phyloP scores from a whole-genome alignment of 1,140 invertebrate genomes.

The Trachymyrmex cornetzi region DNA sequence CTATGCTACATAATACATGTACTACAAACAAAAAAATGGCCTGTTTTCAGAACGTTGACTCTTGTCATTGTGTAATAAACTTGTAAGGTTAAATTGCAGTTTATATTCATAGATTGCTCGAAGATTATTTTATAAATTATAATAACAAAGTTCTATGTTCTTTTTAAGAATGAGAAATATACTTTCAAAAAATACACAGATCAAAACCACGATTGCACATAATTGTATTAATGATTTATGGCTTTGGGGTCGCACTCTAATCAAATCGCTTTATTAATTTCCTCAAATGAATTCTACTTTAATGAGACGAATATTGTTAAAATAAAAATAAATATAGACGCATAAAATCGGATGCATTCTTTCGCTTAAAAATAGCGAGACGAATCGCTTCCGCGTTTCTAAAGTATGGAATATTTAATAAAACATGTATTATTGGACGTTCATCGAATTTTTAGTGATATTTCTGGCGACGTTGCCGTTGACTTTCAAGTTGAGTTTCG shows the following conservation, averaged over 20 bases:
- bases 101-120: neutral
- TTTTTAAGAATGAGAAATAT: neutral
- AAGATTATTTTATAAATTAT: neutral
- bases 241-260: neutral
- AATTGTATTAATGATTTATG: slow-evolving; percentile 21
- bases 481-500: slow-evolving; percentile 48
- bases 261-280: neutral
- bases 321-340: slow-evolving; percentile 17
- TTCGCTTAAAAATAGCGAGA: neutral
- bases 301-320: neutral
- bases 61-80: neutral
- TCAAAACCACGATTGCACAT: neutral
- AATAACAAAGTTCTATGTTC: neutral
- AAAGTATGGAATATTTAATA: slow-evolving; percentile 27
- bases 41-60: neutral
- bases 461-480: slow-evolving; percentile 25
- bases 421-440: slow-evolving; percentile 17
- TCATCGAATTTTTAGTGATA: slow-evolving; percentile 28
- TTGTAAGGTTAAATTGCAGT: neutral
- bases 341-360: neutral
- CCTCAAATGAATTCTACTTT: neutral
- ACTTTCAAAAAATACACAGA: neutral
- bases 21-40: neutral
- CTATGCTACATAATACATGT: neutral
- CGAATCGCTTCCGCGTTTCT: neutral